Evolutionary conservation across 2,113 vertebrate species (phyloP).

Genomic region (Antennarius striatus): DNA sequence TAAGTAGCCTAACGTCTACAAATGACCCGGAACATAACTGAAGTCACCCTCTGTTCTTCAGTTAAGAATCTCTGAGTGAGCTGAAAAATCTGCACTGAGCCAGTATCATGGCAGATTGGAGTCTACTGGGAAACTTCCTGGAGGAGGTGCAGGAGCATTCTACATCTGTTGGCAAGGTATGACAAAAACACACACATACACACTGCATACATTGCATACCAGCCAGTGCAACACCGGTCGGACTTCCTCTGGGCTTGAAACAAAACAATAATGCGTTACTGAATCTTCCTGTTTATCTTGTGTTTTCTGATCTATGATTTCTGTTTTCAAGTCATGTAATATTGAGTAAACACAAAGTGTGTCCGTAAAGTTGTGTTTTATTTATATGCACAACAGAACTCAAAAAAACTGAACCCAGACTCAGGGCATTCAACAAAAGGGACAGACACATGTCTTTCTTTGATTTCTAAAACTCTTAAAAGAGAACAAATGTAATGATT

Average conservation of each 20-base stretch:
- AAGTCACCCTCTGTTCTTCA: conserved; percentile 5
- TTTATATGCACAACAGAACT: no score
- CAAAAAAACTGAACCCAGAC: no score
- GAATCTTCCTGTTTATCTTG: conserved; percentile 25
- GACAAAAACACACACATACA: background rate
- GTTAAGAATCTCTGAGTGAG: background rate
- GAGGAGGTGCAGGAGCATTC: conserved; percentile 98
- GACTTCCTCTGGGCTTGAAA: conserved; percentile 22
- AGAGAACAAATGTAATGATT: no score
- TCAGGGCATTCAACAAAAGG: no score
- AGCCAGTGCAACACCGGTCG: background rate
- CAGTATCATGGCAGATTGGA: conserved; percentile 93
- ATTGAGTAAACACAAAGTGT: no score
- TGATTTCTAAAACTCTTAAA: no score
- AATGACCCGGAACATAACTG: background rate
- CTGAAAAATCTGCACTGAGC: conserved; percentile 16
- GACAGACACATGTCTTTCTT: no score
- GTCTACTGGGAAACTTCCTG: conserved; percentile 93
- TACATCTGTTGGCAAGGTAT: conserved; percentile 90
- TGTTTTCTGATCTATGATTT: background rate
- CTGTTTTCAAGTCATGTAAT: no score
- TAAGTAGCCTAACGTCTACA: no score
- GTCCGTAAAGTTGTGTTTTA: no score
- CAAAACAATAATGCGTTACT: background rate
- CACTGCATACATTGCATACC: background rate